phyloP scores from a whole-genome alignment of 2,888 invertebrate species.

The Neelides folsomi region DNA sequence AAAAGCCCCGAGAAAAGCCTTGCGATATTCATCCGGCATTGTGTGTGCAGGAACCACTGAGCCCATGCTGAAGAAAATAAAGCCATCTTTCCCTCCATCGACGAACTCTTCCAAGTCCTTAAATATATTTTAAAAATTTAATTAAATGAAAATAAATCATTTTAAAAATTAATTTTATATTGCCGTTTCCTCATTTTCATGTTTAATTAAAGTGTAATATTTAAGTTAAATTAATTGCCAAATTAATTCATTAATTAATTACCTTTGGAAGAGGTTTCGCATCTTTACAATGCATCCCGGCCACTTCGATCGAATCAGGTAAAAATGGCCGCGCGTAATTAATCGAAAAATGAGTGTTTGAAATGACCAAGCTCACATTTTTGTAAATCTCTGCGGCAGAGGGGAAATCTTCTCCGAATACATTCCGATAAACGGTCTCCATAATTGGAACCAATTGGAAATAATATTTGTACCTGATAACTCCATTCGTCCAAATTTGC shows the following conservation, averaged over 20 bases:
- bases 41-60: conserved; percentile 65
- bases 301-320: conserved; percentile 32
- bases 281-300: conserved; percentile 31
- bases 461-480: conserved; percentile 29
- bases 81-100: conserved; percentile 48
- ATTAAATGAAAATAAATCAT: neutral
- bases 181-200: neutral
- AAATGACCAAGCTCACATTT: conserved; percentile 64
- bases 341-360: conserved; percentile 47
- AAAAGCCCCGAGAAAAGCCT: conserved; percentile 57
- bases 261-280: conserved; percentile 28
- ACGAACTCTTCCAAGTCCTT: conserved; percentile 12
- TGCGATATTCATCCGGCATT: conserved; percentile 61
- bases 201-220: neutral
- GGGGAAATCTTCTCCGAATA: conserved; percentile 47
- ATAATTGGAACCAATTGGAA: conserved; percentile 33
- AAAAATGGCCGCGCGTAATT: conserved; percentile 21
- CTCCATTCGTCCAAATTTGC: too few relatives aligned
- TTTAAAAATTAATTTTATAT: neutral
- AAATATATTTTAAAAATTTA: neutral
- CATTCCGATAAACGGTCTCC: conserved; percentile 31
- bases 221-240: neutral
- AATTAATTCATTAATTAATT: neutral
- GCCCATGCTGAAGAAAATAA: conserved; percentile 74
- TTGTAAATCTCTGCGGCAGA: conserved; percentile 54